phyloP scores from a whole-genome alignment of 2,113 vertebrate genomes.

The Meles meles region DNA sequence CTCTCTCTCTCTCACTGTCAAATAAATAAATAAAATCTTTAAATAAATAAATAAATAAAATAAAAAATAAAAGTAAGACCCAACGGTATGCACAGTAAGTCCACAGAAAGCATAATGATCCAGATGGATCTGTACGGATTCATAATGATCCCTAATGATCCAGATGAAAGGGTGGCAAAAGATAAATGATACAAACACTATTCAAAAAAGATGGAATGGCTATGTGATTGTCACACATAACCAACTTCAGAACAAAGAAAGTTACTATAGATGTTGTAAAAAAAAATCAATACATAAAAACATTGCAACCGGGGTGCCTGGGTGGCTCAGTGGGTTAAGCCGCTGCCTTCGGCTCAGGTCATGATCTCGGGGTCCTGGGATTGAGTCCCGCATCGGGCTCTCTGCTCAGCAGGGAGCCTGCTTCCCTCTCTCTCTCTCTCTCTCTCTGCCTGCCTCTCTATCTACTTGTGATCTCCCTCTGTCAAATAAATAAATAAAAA shows the following conservation, averaged over 20 bases:
- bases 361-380: too few species aligned
- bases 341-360: too few species aligned
- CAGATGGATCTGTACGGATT: not conserved
- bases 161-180: not conserved
- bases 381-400: too few species aligned
- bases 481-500: too few species aligned
- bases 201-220: not conserved
- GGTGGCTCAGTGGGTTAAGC: too few species aligned
- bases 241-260: not conserved
- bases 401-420: too few species aligned
- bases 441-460: too few species aligned
- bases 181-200: not conserved
- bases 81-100: not conserved
- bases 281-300: not conserved
- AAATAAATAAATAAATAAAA: too few species aligned
- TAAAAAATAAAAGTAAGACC: not conserved
- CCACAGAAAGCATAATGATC: not conserved
- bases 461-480: too few species aligned
- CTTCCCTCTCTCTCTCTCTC: too few species aligned
- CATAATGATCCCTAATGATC: not conserved
- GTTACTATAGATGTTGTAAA: not conserved
- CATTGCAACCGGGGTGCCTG: not conserved
- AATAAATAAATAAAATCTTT: too few species aligned
- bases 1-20: too few species aligned
- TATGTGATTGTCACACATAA: not conserved